Base-by-base conservation (phyloP, 53 echinoderm and acorn worm genomes). In the Apostichopus leukothele region DNA sequence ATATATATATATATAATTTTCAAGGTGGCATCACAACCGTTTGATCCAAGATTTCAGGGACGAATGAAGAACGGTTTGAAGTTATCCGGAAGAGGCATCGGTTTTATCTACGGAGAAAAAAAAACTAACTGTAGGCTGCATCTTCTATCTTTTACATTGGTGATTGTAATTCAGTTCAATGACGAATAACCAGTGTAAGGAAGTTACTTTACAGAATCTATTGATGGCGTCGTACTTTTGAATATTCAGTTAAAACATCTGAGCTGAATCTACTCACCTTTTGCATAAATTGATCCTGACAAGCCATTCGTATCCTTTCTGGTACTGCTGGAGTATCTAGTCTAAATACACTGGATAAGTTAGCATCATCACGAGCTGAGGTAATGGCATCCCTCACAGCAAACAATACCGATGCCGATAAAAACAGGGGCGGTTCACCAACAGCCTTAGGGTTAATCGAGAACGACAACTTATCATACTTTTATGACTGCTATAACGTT, bases 231-330 rank as follows among this genome's bases (percentile, higher is more conserved):
- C 39, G 39, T 39, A 3, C 39, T 39, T 39, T 39, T 39, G 39
- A 39, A 39, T 39, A 39, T 39, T 39, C 39, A 39, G 39, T 39
- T 39, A 39, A 39, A 39, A 39, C 39, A 39, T 39, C 39, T 39
- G 39, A 39, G 39, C 39, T 71, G 20, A 71, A 21, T 71, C 3
- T 71, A 71, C 71, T 71, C 16, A 86, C 86, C 86, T 63, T 86
- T 68, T 86, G 50, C 14, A 39, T 86, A 61, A 86, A 66, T 13
- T 86, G 86, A 86, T 86, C 86, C 67, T 86, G 86, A 51, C 86
- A 86, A 6, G 71, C 86, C 86, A 86, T 67, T 25, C 86, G 71
- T 51, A 86, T 50, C 68, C 68, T 66, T 66, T 86, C 86, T 11
- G 86, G 67, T 18, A 86, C 71, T 7, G 86, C 86, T 39, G 86